A percentile compares a stretch with the other conserved stretches of the same genome.
These are phyloP conservation scores for Eulemur macaco DNA, from an alignment of 2,113 vertebrate genomes.

Conservation along the genomic window DNA sequence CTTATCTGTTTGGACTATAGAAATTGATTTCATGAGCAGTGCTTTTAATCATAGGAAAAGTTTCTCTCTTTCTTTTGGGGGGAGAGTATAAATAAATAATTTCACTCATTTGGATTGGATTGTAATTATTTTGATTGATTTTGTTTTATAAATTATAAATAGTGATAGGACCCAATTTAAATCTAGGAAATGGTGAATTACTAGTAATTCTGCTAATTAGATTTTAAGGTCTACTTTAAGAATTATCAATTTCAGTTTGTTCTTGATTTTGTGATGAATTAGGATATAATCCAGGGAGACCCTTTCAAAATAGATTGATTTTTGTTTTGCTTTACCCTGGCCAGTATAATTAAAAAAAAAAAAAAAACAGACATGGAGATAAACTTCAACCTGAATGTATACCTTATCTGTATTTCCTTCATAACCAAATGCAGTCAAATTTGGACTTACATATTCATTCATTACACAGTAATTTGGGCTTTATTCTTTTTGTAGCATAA, in stretches of 20 bases:
- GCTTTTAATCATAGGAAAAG: slow-evolving; percentile 60
- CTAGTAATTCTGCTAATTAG: slow-evolving; percentile 58
- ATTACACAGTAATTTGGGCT: not conserved
- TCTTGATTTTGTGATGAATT: slow-evolving; percentile 63
- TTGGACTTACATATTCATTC: not conserved
- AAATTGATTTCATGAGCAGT: slow-evolving; percentile 17
- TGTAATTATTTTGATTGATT: slow-evolving; percentile 68
- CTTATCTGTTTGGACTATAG: not conserved
- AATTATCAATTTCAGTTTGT: slow-evolving; percentile 56
- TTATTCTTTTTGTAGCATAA: not conserved
- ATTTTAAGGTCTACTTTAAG: slow-evolving; percentile 47
- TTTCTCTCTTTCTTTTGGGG: slow-evolving; percentile 22
- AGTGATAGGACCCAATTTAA: slow-evolving; percentile 70
- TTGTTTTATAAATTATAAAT: slow-evolving; percentile 77
- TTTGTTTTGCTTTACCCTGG: slow-evolving; percentile 31
- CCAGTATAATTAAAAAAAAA: not conserved
- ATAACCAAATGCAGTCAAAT: not conserved
- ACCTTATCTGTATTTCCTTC: not conserved
- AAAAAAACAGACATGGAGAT: not conserved
- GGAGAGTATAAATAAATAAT: slow-evolving; percentile 67
- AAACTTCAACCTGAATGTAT: not conserved
- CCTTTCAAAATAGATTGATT: slow-evolving; percentile 4
- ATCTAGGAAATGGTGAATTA: slow-evolving; percentile 51
- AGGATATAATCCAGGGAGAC: not conserved
- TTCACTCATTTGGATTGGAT: slow-evolving; percentile 61